Percentiles rank a stretch among this genome's conserved stretches.
Evolutionary conservation across 1,140 invertebrate genomes (phyloP).

Genomic region (Protaetia brevitarsis): DNA sequence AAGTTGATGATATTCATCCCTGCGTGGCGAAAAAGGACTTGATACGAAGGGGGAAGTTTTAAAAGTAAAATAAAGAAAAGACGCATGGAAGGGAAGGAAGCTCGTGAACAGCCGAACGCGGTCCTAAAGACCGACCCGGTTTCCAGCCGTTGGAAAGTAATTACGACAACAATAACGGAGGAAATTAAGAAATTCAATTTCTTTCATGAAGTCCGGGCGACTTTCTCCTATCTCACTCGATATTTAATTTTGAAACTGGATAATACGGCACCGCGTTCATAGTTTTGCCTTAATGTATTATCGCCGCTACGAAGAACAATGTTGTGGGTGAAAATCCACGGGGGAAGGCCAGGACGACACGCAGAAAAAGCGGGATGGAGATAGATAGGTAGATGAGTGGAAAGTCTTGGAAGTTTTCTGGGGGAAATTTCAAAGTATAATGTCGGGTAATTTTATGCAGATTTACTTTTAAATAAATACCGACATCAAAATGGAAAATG

Average conservation of each 20-base stretch:
- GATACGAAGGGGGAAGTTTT: no score
- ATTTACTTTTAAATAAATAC: conserved; percentile 19
- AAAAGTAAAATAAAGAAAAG: no score
- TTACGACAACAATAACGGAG: conserved; percentile 23
- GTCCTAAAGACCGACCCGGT: background rate
- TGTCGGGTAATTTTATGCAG: background rate
- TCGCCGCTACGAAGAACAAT: no score
- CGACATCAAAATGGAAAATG: conserved; percentile 6
- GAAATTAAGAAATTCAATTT: conserved; percentile 26
- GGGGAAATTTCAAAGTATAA: conserved; percentile 3
- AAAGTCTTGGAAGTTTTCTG: background rate
- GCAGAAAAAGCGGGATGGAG: no score
- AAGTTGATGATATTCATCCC: no score
- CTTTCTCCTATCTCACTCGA: background rate
- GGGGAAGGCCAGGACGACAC: no score
- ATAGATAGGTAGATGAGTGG: background rate
- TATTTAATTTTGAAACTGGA: conserved; percentile 22
- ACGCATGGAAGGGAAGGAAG: background rate
- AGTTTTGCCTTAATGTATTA: conserved; percentile 1
- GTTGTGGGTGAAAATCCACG: no score
- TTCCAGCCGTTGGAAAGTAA: conserved; percentile 13
- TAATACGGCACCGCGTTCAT: background rate
- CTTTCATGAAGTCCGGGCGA: conserved; percentile 14
- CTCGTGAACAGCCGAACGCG: background rate
- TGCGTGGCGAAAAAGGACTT: no score